These are phyloP conservation scores for Corydoras sp. DNA, from an alignment of 2,113 vertebrate genomes.

Conservation along the genomic window DNA sequence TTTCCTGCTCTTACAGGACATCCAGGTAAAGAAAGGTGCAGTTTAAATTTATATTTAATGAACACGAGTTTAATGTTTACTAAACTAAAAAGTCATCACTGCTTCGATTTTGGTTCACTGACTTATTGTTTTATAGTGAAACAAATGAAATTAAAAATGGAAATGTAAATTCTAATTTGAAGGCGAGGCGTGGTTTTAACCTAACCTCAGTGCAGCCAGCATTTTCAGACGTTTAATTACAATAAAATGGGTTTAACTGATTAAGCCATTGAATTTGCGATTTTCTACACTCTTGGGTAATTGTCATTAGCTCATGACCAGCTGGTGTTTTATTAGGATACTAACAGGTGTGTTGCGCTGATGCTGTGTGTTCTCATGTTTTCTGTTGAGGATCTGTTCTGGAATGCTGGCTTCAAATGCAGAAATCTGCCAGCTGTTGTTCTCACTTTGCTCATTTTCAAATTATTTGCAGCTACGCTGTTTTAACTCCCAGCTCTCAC, in stretches of 20 bases:
- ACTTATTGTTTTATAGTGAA: too few species aligned
- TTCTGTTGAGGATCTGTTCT: neutral
- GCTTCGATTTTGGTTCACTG: neutral
- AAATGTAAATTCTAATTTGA: too few species aligned
- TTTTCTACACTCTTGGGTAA: neutral
- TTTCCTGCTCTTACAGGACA: conserved; percentile 35
- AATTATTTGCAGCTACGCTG: conserved; percentile 3
- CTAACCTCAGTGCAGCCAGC: neutral
- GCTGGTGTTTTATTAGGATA: neutral
- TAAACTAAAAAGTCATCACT: neutral
- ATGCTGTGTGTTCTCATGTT: neutral
- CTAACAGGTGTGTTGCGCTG: neutral
- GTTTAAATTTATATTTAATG: neutral
- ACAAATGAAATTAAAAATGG: too few species aligned
- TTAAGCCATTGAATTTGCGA: neutral
- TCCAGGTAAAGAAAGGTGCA: conserved; percentile 33
- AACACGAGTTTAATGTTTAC: neutral
- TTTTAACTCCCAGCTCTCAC: conserved; percentile 63
- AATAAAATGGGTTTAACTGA: too few species aligned
- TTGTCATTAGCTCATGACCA: neutral
- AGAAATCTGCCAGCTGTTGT: neutral
- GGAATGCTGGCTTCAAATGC: neutral
- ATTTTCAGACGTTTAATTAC: neutral
- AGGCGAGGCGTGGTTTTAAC: too few species aligned
- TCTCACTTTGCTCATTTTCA: neutral